Percentiles rank a stretch among this genome's conserved stretches.
Evolutionary conservation across 1,140 invertebrate genomes (phyloP).

Genomic region (Calliopsis andreniformis): DNA sequence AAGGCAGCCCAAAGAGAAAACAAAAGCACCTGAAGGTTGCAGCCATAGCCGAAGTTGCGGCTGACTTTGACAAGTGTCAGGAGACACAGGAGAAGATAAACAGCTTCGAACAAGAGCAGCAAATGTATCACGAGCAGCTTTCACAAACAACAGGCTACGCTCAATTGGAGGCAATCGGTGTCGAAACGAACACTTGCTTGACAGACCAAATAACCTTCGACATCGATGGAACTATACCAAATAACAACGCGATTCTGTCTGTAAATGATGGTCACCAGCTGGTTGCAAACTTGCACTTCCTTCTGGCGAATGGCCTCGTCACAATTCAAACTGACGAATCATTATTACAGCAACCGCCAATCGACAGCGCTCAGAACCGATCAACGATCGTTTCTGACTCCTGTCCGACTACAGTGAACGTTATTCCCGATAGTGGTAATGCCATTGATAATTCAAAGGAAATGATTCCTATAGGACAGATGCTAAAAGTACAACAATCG

Average conservation of each 20-base stretch:
- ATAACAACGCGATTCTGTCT: conserved; percentile 66
- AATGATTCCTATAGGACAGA: background rate
- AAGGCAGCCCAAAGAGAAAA: conserved; percentile 56
- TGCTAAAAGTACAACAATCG: background rate
- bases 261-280: conserved; percentile 72
- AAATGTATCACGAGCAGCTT: background rate
- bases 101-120: background rate
- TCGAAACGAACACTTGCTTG: conserved; percentile 54
- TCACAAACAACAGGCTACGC: conserved; percentile 39
- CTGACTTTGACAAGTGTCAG: conserved; percentile 47
- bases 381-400: too few species aligned
- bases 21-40: conserved; percentile 58
- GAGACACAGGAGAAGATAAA: background rate
- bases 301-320: conserved; percentile 71
- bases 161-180: conserved; percentile 58
- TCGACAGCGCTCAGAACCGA: background rate
- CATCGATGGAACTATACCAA: conserved; percentile 51
- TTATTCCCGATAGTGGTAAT: background rate
- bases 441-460: background rate
- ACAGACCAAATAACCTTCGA: conserved; percentile 71
- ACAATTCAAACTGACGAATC: conserved; percentile 72
- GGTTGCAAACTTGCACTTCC: conserved; percentile 73
- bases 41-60: conserved; percentile 54
- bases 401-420: background rate
- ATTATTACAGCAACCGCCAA: conserved; percentile 42